Conservation (phyloP, 2,797 vertebrate species). For the Hoplostethus mediterraneus region DNA sequence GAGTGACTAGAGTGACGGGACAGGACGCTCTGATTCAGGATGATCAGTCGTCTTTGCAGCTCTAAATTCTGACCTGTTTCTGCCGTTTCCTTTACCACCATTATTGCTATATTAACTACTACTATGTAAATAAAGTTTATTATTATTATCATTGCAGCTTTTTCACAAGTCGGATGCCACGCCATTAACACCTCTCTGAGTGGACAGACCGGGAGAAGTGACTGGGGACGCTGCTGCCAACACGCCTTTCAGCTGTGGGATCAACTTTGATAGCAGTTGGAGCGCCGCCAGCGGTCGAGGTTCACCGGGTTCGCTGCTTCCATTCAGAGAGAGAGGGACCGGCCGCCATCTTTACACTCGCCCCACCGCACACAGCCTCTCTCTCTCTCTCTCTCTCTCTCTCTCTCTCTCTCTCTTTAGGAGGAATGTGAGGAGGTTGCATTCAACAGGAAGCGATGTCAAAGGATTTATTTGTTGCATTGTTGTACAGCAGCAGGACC, state of each 20-base stretch:
- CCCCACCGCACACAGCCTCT: background rate
- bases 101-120: too few relatives aligned
- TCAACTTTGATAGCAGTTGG: constrained; percentile 74
- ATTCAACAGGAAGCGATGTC: constrained; percentile 63
- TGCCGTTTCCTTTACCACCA: too few relatives aligned
- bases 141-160: too few relatives aligned
- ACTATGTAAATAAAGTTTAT: too few relatives aligned
- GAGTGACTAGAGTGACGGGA: too few relatives aligned
- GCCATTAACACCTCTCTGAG: constrained; percentile 22
- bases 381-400: background rate
- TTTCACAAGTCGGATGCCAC: too few relatives aligned
- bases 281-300: constrained; percentile 48
- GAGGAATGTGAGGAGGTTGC: constrained; percentile 67
- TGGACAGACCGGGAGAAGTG: constrained; percentile 40
- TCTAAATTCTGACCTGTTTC: too few relatives aligned
- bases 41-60: too few relatives aligned
- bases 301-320: constrained; percentile 70
- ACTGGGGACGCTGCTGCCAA: constrained; percentile 15
- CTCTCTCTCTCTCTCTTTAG: background rate
- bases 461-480: constrained; percentile 45
- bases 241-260: constrained; percentile 60
- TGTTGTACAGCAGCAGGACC: constrained; percentile 10
- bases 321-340: constrained; percentile 41
- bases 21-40: too few relatives aligned
- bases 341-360: constrained; percentile 19